Base-by-base conservation (phyloP, 2,113 vertebrate species). In the Hippocampus abdominalis region DNA sequence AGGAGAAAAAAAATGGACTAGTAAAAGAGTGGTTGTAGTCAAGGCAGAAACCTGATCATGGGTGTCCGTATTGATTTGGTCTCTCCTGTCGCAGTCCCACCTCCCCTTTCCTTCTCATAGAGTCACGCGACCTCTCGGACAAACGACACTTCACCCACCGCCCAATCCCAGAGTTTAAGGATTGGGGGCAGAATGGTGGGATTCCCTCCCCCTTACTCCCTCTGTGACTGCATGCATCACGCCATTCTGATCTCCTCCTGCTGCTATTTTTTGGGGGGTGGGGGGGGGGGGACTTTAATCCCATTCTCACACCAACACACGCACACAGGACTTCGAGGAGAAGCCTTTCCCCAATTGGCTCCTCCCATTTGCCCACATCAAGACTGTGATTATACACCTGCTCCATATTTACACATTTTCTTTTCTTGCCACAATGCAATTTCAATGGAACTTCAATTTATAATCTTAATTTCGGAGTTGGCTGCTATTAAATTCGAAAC, bases 61-160 rank as follows among this genome's bases (percentile, higher is more conserved):
- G 81, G 89, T 89, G 88, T 69, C 74, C 69, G 66, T 83, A 92
- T 91, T 87, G 92, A 93, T 91, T 78, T 49, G 20, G 68, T 71
- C 78, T 86, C 71, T 78, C 77, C 79, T 78, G 74, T 89, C 88
- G 86, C 84, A 64, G 73, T 36, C 63, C 87, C 79, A 21, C 49
- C 20, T 21, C n/a, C 51, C 21, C 10, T n/a, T n/a, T 10, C 21
- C 21, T 54, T 87, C 81, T 88, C 89, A 89, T 89, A 84, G 86
- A 85, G 75, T 77, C 79, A 82, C 83, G 81, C 82, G 78, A 89
- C 86, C 57, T 70, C 42, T 65, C 16, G 64, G 64, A 65, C 23
- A 65, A 23, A n/a, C 63, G 46, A 51, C 78, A 70, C 51, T 54
- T 23, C 48, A 48, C 71, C 72, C 68, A 16, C 29, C 7, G 49